A percentile compares a stretch with the other conserved stretches of the same genome.
phyloP scores from a whole-genome alignment of 2,113 vertebrate genomes.

The Lagenorhynchus albirostris region DNA sequence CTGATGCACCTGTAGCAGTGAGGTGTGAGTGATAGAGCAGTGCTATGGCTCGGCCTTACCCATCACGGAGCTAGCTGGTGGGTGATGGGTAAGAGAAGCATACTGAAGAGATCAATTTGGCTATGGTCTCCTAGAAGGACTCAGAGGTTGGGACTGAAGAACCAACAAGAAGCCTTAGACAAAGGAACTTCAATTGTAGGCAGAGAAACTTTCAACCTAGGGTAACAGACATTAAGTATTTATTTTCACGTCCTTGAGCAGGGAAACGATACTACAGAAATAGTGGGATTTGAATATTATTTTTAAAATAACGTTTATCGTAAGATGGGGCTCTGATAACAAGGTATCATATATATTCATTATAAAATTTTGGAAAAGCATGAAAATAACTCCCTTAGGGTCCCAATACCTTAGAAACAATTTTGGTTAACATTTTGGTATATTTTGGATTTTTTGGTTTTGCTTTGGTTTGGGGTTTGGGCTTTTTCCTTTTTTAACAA shows the following conservation, averaged over 20 bases:
- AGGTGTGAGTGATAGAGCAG: not conserved
- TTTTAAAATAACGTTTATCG: not conserved
- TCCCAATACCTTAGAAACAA: not conserved
- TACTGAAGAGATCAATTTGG: not conserved
- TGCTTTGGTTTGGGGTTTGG: not conserved
- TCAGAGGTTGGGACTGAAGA: not conserved
- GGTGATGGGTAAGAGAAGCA: too few relatives aligned
- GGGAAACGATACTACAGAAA: not conserved
- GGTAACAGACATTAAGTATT: not conserved
- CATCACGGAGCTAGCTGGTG: too few relatives aligned
- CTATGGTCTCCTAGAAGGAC: not conserved
- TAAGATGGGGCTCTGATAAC: not conserved
- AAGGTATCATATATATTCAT: not conserved
- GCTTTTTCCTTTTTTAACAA: not conserved
- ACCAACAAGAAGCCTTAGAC: not conserved
- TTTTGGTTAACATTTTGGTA: not conserved
- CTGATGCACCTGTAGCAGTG: not conserved
- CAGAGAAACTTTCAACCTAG: not conserved
- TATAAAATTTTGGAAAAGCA: not conserved
- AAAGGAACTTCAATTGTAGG: not conserved
- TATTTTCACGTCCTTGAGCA: not conserved
- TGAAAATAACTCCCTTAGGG: not conserved
- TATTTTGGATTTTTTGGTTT: not conserved
- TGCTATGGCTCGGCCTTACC: not conserved
- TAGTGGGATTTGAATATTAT: not conserved